Conservation (phyloP, 1,140 invertebrate species). For the Drosophila rhopaloa region DNA sequence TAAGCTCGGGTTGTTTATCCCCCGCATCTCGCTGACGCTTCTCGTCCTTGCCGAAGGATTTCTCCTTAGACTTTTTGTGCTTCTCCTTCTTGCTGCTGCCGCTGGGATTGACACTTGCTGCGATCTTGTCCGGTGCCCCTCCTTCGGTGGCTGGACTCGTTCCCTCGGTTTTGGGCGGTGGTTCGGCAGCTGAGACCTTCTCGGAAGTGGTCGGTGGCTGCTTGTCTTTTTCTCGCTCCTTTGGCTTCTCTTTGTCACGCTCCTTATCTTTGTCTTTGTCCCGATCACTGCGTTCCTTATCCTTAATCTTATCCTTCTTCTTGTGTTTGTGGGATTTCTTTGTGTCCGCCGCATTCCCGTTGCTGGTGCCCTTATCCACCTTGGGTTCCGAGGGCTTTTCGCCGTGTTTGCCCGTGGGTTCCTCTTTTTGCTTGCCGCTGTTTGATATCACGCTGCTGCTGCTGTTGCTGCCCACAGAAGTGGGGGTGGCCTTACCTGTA, state of each 20-base stretch:
- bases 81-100: conserved; percentile 65
- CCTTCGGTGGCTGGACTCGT: conserved; percentile 31
- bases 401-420: conserved; percentile 27
- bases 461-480: conserved; percentile 62
- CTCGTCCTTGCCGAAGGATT: conserved; percentile 70
- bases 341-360: conserved; percentile 75
- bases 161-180: conserved; percentile 48
- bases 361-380: conserved; percentile 47
- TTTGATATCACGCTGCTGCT: conserved; percentile 46
- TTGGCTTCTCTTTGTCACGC: conserved; percentile 50
- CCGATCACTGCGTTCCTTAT: conserved; percentile 85
- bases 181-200: conserved; percentile 23
- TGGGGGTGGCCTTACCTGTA: conserved; percentile 66
- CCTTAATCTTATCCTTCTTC: conserved; percentile 86
- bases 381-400: conserved; percentile 49
- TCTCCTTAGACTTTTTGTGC: conserved; percentile 75
- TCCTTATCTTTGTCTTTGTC: conserved; percentile 64
- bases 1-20: conserved; percentile 38
- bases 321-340: conserved; percentile 87
- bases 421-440: conserved; percentile 51
- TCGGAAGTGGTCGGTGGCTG: conserved; percentile 13
- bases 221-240: conserved; percentile 59
- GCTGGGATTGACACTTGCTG: conserved; percentile 17
- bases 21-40: conserved; percentile 66
- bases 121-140: conserved; percentile 18